These are phyloP conservation scores for Ammodytes marinus DNA, from an alignment of 2,113 vertebrate genomes.

Conservation along the genomic window DNA sequence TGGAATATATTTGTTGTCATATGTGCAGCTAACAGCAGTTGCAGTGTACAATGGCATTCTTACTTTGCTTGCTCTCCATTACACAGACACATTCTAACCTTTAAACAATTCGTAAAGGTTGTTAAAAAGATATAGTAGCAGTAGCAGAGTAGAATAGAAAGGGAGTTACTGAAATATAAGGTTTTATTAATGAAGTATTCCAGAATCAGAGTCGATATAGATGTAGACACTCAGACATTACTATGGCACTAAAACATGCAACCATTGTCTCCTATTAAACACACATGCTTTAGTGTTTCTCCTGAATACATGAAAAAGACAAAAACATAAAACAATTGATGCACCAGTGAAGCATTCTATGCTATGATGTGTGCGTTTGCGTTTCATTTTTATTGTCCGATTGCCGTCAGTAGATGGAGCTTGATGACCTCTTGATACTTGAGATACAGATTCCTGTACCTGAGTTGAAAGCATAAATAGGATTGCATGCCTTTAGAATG, in stretches of 20 bases:
- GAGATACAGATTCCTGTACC: neutral
- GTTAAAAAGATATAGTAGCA: too few species aligned
- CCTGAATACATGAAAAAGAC: neutral
- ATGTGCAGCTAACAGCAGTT: too few species aligned
- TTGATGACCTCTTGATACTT: slow-evolving; percentile 58
- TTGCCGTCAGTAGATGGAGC: slow-evolving; percentile 63
- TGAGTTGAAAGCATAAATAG: slow-evolving; percentile 14
- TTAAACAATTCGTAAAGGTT: too few species aligned
- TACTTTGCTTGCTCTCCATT: too few species aligned
- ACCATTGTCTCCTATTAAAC: neutral
- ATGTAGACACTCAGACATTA: neutral
- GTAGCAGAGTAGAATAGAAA: too few species aligned
- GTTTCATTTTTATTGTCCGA: slow-evolving; percentile 14
- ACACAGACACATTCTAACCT: too few species aligned
- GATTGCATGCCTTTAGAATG: neutral
- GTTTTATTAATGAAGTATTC: neutral
- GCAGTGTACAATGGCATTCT: too few species aligned
- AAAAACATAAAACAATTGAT: neutral
- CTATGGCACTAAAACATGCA: neutral
- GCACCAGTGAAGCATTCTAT: neutral
- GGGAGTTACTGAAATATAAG: too few species aligned
- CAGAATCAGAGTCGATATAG: neutral
- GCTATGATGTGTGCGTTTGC: slow-evolving; percentile 7
- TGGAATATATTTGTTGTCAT: too few species aligned
- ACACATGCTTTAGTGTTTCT: neutral